A percentile compares a stretch with the other conserved stretches of the same genome.
Evolutionary conservation across 2,113 vertebrate species (phyloP).

Genomic region (Mellivora capensis): DNA sequence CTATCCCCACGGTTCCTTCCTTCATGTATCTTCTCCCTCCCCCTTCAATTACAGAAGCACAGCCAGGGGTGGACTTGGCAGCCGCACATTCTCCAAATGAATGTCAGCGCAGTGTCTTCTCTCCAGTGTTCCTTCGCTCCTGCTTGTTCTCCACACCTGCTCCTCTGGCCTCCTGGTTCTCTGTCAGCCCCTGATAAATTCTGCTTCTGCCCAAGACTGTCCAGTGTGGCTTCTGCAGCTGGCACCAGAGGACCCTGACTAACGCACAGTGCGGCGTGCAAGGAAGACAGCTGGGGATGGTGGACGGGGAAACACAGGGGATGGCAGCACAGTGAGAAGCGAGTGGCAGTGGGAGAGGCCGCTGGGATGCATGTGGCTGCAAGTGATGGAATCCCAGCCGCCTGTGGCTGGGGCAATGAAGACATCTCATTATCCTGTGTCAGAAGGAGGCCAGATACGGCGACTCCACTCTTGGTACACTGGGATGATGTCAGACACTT

Average conservation of each 20-base stretch:
- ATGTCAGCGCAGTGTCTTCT: neutral
- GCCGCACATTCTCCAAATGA: no score
- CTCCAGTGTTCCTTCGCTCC: neutral
- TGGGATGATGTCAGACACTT: neutral
- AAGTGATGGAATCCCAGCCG: neutral
- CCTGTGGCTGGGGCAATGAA: neutral
- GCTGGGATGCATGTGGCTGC: neutral
- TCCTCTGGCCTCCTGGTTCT: neutral
- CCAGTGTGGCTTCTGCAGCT: neutral
- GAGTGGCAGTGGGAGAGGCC: neutral
- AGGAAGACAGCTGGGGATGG: neutral
- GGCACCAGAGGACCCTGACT: neutral
- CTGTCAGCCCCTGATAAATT: neutral
- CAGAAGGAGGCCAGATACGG: neutral
- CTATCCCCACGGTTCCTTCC: neutral
- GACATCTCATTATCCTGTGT: neutral
- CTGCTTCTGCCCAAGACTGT: neutral
- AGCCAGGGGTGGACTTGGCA: neutral
- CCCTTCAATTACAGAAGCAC: neutral
- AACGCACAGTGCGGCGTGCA: rapidly evolving
- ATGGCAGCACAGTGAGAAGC: neutral
- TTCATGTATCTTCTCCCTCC: neutral
- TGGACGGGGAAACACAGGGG: neutral
- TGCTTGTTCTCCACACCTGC: neutral
- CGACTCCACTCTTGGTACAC: neutral